Base-by-base conservation (phyloP, 1,140 invertebrate genomes). In the Eupristina koningsbergeri region DNA sequence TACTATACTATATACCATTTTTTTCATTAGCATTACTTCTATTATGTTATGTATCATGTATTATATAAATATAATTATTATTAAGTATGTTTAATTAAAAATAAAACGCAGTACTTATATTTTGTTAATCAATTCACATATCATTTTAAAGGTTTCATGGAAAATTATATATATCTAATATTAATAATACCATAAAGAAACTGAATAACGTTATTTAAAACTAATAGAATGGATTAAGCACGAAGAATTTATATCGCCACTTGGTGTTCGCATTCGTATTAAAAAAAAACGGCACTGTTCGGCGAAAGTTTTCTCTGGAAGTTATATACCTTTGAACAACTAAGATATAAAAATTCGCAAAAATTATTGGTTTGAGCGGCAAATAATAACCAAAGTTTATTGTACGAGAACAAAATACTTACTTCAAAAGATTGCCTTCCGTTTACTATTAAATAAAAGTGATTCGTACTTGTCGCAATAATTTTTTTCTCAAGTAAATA, bases 221-320 rank as follows among this genome's bases (percentile, higher is more conserved):
- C 58, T 45, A 78, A 78, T 73, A 39, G 58, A 41, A 64, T 80
- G 39, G 64, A 80, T 80, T n/a, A 53, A n/a, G 77, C 69, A 80
- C 83, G 53, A 84, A 50, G 71, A 29, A 84, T 80, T 75, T 75
- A 77, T 76, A 58, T 76, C 47, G 78, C 53, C 78, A 69, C 71
- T 80, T 80, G 83, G 58, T 84, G 77, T 84, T 84, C 29, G 69
- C 69, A 75, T 84, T 84, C 39, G 76, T 73, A 67, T 69, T 19
- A 58, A 45, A 81, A 69, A n/a, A 45, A 80, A 76, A 84, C 64
- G 76, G 29, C 45, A 77, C 83, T 80, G 76, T 45, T 67, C 36
- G 84, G 79, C 61, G 61, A 53, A 64, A 84, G 71, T 76, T 84
- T 84, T 80, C 71, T 84, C 83, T 80, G 78, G 80, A 84, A 80